Percentiles rank a stretch among this genome's conserved stretches.
Conservation (phyloP, 2,113 vertebrate genomes). For the Elaphurus davidianus region DNA sequence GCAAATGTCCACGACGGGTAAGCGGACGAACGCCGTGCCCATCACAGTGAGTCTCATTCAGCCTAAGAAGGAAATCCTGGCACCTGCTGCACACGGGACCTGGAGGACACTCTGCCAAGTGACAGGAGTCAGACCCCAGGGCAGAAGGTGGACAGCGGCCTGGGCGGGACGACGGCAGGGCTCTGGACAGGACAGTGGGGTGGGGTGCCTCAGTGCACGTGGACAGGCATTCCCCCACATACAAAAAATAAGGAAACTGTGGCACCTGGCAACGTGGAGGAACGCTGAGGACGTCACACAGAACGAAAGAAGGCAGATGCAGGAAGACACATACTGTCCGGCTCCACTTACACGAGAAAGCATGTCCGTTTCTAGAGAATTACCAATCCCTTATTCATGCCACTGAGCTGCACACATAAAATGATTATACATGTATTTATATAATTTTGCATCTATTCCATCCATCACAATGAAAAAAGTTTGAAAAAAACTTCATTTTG, state of each 20-base stretch:
- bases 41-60: neutral
- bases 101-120: neutral
- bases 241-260: neutral
- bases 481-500: neutral
- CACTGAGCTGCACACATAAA: neutral
- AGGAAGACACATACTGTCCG: neutral
- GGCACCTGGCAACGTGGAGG: neutral
- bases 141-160: neutral
- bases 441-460: neutral
- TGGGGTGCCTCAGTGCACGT: neutral
- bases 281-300: neutral
- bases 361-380: neutral
- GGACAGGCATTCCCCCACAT: neutral
- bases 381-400: neutral
- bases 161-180: neutral
- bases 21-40: accelerated
- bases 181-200: neutral
- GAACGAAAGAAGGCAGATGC: neutral
- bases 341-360: neutral
- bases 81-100: neutral
- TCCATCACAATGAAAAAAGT: neutral
- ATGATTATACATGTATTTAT: neutral
- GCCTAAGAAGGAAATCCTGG: neutral
- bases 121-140: neutral
- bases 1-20: neutral